phyloP scores from a whole-genome alignment of 2,888 invertebrate genomes.

The Liodrosophila aerea region DNA sequence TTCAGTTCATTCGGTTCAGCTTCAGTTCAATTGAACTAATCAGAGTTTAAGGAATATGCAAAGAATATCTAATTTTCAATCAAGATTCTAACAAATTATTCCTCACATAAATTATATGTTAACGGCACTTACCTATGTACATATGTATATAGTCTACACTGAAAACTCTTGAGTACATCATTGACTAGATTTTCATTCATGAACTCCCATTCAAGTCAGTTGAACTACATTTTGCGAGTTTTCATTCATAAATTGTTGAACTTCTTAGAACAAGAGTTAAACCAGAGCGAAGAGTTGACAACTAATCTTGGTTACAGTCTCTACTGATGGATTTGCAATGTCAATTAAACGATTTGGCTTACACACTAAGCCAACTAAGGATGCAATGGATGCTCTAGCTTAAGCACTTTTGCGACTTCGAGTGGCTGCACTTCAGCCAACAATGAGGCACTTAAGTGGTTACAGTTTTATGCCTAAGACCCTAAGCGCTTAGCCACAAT shows the following conservation, averaged over 20 bases:
- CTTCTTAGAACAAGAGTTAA: constrained; percentile 1
- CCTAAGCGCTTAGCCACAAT: constrained; percentile 55
- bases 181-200: too few relatives aligned
- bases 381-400: constrained; percentile 22
- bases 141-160: background rate
- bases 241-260: constrained; percentile 40
- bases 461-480: constrained; percentile 53
- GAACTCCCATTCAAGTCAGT: too few relatives aligned
- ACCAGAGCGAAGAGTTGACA: constrained; percentile 30
- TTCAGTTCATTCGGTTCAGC: too few relatives aligned
- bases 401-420: constrained; percentile 42
- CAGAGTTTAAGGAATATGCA: too few relatives aligned
- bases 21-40: too few relatives aligned
- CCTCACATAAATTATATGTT: too few relatives aligned
- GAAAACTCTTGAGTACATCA: background rate
- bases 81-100: too few relatives aligned
- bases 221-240: background rate
- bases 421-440: constrained; percentile 63
- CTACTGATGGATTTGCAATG: constrained; percentile 31
- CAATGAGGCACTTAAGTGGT: constrained; percentile 68
- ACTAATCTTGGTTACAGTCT: constrained; percentile 15
- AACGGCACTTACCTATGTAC: too few relatives aligned
- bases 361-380: constrained; percentile 34
- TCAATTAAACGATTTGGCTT: constrained; percentile 54
- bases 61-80: too few relatives aligned